Evolutionary conservation across 2,113 vertebrate genomes (phyloP).

Genomic region (Columbina picui): DNA sequence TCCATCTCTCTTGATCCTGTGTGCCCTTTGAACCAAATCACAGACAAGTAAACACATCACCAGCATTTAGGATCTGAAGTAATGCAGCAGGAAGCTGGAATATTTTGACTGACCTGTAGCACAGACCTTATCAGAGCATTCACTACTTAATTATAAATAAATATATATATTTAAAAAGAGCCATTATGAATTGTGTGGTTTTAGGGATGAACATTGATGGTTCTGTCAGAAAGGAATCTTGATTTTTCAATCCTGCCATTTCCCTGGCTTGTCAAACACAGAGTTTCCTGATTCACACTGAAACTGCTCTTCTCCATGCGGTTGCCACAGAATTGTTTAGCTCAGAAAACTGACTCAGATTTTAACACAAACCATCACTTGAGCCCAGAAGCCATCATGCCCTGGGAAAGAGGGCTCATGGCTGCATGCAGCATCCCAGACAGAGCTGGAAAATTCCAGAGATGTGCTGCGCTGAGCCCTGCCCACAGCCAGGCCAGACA

Average conservation of each 20-base stretch:
- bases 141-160: neutral
- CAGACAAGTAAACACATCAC: neutral
- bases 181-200: neutral
- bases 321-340: neutral
- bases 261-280: neutral
- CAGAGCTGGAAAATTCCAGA: constrained; percentile 28
- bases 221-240: neutral
- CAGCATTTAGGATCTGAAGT: neutral
- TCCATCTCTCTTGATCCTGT: neutral
- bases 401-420: neutral
- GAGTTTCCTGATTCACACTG: neutral
- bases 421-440: neutral
- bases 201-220: neutral
- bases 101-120: neutral
- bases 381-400: neutral
- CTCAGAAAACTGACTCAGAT: neutral
- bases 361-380: neutral
- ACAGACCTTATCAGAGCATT: neutral
- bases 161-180: too few species aligned
- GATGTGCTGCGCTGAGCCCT: neutral
- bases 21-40: neutral
- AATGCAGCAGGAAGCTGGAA: neutral
- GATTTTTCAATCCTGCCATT: neutral
- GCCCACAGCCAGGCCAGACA: neutral
- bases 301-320: neutral